Evolutionary conservation across 1,140 invertebrate genomes (phyloP), one percentile per base, ranked within the genome.

Genomic region (Leptinotarsa texana): DNA sequence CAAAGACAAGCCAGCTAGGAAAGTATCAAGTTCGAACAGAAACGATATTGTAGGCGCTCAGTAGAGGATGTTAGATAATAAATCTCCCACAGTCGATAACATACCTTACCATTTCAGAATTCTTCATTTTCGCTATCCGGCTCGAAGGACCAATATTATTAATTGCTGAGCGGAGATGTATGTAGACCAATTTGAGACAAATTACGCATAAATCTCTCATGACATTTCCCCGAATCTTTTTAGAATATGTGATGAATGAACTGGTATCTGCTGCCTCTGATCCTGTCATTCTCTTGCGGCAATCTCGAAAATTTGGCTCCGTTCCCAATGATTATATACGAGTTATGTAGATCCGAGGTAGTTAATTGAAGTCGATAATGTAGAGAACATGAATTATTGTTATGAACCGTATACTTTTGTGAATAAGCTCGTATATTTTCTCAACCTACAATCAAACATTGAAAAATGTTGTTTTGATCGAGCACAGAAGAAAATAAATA

Each of bases 371-470:
- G 66, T 47, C 17, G 24, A 42, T 42, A 24, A 27, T n/a, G 17
- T 47, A 68, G 24, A 17, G 15, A 42, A 18, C 24, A 68, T 68
- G 66, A 68, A 42, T 68, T 68, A 68, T 68, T 68, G 42, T 22
- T 47, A 68, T 68, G 24, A 33, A 68, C 49, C 33, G 33, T 68
- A 47, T 68, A 68, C 66, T 68, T 68, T 68, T 47, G 24, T 68
- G 21, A n/a, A 21, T 68, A 47, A 68, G 66, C 24, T 68, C 66
- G 42, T 68, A n/a, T 68, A 68, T 68, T 42, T 42, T 42, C 27
- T 47, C 15, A 68, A n/a, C 15, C 66, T 42, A 18, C 11, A 68
- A 68, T 49, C 66, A 68, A 68, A 68, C 24, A 68, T 68, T 68
- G 24, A 68, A 68, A 68, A 47, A 57, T 57, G 51, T 57, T 57